phyloP scores from a whole-genome alignment of 2,113 vertebrate genomes.

The Seriola aureovittata region DNA sequence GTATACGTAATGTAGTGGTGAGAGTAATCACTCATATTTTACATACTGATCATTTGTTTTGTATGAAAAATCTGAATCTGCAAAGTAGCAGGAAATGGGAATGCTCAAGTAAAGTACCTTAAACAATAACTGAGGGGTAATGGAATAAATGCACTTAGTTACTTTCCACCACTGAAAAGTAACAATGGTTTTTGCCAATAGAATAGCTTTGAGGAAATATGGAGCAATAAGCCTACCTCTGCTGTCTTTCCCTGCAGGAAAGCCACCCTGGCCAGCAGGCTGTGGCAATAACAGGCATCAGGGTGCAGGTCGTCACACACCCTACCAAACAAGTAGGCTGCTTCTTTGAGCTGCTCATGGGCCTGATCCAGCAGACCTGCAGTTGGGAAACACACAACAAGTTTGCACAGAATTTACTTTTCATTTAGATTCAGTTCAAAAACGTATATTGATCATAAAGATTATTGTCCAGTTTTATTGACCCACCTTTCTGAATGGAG shows the following conservation, averaged over 20 bases:
- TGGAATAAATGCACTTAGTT: background rate
- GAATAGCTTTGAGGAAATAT: background rate
- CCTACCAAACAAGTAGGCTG: conserved; percentile 82
- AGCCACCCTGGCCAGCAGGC: conserved; percentile 82
- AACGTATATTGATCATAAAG: background rate
- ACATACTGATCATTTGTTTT: background rate
- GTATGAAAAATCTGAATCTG: background rate
- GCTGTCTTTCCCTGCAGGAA: conserved; percentile 81
- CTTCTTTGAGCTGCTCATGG: conserved; percentile 84
- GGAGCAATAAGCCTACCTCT: conserved; percentile 68
- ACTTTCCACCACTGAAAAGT: background rate
- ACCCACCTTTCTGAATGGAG: conserved; percentile 84
- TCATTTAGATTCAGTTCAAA: conserved; percentile 9
- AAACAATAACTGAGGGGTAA: background rate
- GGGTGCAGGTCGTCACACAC: conserved; percentile 86
- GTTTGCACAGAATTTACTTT: background rate
- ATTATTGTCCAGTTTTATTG: background rate
- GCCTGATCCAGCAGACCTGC: conserved; percentile 85
- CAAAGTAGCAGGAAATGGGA: background rate
- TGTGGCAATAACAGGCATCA: conserved; percentile 84
- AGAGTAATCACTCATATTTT: background rate
- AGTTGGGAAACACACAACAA: background rate
- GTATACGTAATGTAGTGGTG: no score
- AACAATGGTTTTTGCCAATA: background rate
- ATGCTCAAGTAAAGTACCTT: background rate